These are phyloP conservation scores for Castor canadensis DNA, from an alignment of 2,113 vertebrate genomes.

Conservation along the genomic window DNA sequence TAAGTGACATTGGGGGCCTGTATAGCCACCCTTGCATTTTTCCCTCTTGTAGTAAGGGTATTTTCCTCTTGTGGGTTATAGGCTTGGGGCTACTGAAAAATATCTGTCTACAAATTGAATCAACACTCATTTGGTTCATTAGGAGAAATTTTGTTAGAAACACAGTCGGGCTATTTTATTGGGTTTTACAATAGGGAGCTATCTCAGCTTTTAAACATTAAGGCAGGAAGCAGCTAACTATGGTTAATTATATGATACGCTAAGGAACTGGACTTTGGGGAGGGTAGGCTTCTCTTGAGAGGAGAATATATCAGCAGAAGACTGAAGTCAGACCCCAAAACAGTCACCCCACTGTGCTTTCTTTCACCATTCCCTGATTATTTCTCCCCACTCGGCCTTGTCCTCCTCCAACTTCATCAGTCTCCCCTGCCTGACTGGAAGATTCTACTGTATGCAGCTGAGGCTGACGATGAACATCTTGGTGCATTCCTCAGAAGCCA, in stretches of 20 bases:
- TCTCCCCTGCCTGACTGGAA: not conserved
- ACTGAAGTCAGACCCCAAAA: not conserved
- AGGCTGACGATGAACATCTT: not conserved
- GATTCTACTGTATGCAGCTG: not conserved
- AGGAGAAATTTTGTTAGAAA: constrained; percentile 65
- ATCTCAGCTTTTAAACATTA: constrained; percentile 24
- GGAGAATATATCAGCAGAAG: not conserved
- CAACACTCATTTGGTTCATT: constrained; percentile 68
- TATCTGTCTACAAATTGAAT: constrained; percentile 71
- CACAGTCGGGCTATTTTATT: constrained; percentile 59
- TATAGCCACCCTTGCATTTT: constrained; percentile 29
- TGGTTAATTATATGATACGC: not conserved
- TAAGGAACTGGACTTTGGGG: not conserved
- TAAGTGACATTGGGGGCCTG: constrained; percentile 64
- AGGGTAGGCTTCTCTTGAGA: not conserved
- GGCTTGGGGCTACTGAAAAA: constrained; percentile 69
- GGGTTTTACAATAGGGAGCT: constrained; percentile 53
- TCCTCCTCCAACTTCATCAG: not conserved
- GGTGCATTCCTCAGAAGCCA: not conserved
- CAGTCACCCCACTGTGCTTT: not conserved
- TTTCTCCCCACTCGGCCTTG: not conserved
- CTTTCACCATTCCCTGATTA: not conserved
- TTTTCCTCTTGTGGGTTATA: constrained; percentile 63
- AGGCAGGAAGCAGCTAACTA: not conserved
- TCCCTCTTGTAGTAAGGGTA: constrained; percentile 47